phyloP scores from a whole-genome alignment of 2,888 invertebrate genomes.

The Dicyrtomina minuta region DNA sequence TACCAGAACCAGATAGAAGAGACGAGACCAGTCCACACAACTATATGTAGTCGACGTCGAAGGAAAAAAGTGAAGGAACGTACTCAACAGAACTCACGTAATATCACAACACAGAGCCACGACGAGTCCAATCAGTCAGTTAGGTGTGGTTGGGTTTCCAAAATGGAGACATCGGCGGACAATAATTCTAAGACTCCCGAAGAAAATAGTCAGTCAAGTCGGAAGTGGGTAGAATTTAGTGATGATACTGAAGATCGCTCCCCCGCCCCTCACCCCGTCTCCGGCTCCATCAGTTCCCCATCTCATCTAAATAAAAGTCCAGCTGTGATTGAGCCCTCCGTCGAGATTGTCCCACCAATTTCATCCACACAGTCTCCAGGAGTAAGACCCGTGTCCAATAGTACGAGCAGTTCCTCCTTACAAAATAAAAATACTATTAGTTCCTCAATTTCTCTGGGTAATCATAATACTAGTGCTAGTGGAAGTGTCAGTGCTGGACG shows the following conservation, averaged over 20 bases:
- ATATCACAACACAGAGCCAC: background rate
- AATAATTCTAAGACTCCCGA: slow-evolving; percentile 19
- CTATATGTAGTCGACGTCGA: too few species aligned
- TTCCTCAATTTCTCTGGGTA: background rate
- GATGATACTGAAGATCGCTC: slow-evolving; percentile 38
- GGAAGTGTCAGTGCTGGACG: background rate
- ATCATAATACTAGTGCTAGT: slow-evolving; percentile 8
- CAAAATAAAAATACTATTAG: too few species aligned
- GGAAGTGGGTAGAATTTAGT: slow-evolving; percentile 47
- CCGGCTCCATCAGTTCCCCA: background rate
- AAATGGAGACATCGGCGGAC: slow-evolving; percentile 37
- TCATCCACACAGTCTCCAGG: too few species aligned
- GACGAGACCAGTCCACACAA: too few species aligned
- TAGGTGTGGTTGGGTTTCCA: slow-evolving; percentile 37
- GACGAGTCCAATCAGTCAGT: slow-evolving; percentile 25
- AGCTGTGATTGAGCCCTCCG: slow-evolving; percentile 49
- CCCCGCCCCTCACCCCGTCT: slow-evolving; percentile 15
- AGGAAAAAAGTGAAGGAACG: background rate
- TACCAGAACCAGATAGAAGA: too few species aligned
- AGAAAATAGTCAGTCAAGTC: slow-evolving; percentile 17
- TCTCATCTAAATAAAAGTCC: slow-evolving; percentile 26
- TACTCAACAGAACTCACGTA: background rate
- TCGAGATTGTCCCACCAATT: slow-evolving; percentile 43
- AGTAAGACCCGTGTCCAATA: background rate
- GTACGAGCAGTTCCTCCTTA: slow-evolving; percentile 12